Evolutionary conservation across 2,888 invertebrate genomes (phyloP), one percentile per base, ranked within the genome.

Genomic region (Pantelozetes paolii): DNA sequence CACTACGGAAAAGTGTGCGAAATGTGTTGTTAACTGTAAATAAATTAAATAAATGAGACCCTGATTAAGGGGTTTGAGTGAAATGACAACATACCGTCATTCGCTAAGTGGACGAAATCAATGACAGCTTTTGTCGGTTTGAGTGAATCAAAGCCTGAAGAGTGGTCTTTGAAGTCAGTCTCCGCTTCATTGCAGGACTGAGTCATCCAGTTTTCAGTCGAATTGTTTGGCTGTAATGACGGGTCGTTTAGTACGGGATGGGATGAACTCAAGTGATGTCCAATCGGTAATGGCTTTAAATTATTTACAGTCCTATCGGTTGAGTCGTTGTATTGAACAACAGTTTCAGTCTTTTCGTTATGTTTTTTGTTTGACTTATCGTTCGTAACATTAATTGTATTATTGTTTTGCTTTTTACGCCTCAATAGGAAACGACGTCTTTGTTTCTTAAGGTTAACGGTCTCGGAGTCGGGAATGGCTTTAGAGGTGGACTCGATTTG

Each of bases 201-300:
- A 20, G 73, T 71, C 71, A 71, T 72, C 30, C 32, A 54, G n/a
- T 15, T 30, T n/a, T 20, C 26, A 1, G 20, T 6, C 8, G 57
- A 30, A 45, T 79, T 80, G 28, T 77, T 75, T 3, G 80, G 80
- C 23, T 80, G 78, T 50, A 74, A 30, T 20, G 76, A 76, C 75
- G 77, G 76, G 26, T 79, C 79, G 32, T 80, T 75, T 54, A 83
- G 80, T 76, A 82, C 82, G 5, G 83, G 82, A 77, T 82, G 82
- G 42, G 83, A 83, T 69, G 81, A 80, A 76, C 83, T 83, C 36
- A 79, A 74, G 36, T 77, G 77, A 6, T 76, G 54, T 20, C 36
- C 57, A 23, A 69, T 69, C n/a, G 69, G 18, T 13, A 72, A 26
- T 20, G 57, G 59, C 62, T 45, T 20, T 6, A 62, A 62, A 62